A percentile compares a stretch with the other conserved stretches of the same genome.
Conservation (phyloP, 2,113 vertebrate genomes). For the Cheirogaleus medius region DNA sequence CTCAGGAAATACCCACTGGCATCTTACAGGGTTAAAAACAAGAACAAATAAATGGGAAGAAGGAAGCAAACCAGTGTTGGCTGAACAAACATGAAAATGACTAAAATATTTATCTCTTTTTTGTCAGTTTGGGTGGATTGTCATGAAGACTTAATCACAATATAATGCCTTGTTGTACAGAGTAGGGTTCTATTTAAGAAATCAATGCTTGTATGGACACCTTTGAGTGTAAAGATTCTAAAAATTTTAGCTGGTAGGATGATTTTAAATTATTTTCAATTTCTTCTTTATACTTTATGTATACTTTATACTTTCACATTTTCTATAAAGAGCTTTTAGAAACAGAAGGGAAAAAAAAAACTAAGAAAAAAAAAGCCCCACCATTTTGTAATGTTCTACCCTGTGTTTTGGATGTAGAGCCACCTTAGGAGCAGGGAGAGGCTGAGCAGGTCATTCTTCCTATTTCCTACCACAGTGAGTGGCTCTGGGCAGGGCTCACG, state of each 20-base stretch:
- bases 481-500: not conserved
- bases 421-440: not conserved
- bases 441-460: not conserved
- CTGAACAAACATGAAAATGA: not conserved
- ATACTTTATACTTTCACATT: not conserved
- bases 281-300: not conserved
- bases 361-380: not conserved
- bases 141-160: not conserved
- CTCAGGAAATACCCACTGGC: slow-evolving; percentile 11
- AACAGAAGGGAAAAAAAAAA: not conserved
- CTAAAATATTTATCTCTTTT: slow-evolving; percentile 19
- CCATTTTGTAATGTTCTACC: not conserved
- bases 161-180: not conserved
- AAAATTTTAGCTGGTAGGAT: not conserved
- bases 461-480: not conserved
- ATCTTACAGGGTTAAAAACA: not conserved
- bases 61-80: not conserved
- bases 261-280: slow-evolving; percentile 6
- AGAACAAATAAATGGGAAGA: not conserved
- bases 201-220: not conserved
- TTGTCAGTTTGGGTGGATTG: not conserved
- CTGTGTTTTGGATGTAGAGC: not conserved
- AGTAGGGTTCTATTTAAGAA: not conserved
- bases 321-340: not conserved
- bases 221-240: not conserved